Base-by-base conservation (phyloP, 2,113 vertebrate genomes). In the Erpornis zantholeuca region DNA sequence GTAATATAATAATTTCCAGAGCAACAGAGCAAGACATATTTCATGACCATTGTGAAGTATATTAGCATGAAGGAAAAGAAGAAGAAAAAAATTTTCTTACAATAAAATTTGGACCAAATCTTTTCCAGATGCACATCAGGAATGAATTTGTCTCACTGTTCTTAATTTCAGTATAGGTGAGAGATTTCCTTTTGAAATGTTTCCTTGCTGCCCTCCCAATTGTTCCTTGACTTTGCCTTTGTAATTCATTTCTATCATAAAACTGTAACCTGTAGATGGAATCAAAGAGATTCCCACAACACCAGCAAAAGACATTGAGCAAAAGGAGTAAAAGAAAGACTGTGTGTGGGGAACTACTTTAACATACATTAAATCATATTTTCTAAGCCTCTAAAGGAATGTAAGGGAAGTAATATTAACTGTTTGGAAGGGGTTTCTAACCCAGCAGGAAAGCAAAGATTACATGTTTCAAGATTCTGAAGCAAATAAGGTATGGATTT, bases 111-210 rank as follows among this genome's bases (percentile, higher is more conserved):
- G 63, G 63, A 92, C 73, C 66, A 93, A 93, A 94, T 94, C 83
- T 93, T 90, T 97, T 97, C 95, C 93, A 96, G 92, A 92, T 33
- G 40, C 76, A 92, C 95, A 96, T 82, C 66, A 96, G 95, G 94
- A 96, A 96, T 1, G 2, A 92, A 90, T 97, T 90, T 96, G 85
- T 90, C 52, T 80, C 79, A 52, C 87, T 93, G 75, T 71, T 97
- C 38, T 59, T 81, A 92, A 88, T 81, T 93, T 95, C 90, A 92
- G 53, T 50, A 90, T 77, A 95, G 95, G 94, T 95, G 87, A 95
- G 76, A 95, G 85, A 91, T 83, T 86, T 83, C 72, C 77, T 92
- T 96, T 78, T 93, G 88, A 94, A 96, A 93, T 2, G 1, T 68
- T 92, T 94, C 72, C 72, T 92, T 82, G 56, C 60, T 95, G 68